A percentile compares a stretch with the other conserved stretches of the same genome.
Evolutionary conservation across 1,140 invertebrate species (phyloP).

Genomic region (Medauroidea extradentata): DNA sequence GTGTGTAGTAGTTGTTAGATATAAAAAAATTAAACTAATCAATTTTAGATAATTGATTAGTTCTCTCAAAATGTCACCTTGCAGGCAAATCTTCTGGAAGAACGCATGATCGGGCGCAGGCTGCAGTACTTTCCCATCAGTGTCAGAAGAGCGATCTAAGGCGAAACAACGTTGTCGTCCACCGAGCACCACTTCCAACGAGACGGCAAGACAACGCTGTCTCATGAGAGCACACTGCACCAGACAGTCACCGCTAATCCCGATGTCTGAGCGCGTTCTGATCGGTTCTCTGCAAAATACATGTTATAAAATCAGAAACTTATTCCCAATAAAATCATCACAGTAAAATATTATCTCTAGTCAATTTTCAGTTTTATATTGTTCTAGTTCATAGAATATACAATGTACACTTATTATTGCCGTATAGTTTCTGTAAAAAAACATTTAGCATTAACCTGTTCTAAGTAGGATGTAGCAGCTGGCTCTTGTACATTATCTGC

Average conservation of each 20-base stretch:
- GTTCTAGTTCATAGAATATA: too few species aligned
- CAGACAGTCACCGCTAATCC: conserved; percentile 45
- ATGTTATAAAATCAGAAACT: too few species aligned
- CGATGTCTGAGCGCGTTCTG: conserved; percentile 37
- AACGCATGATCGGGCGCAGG: conserved; percentile 42
- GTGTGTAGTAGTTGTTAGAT: too few species aligned
- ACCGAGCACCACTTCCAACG: conserved; percentile 40
- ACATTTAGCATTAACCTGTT: too few species aligned
- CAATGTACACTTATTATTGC: too few species aligned
- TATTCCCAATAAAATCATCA: too few species aligned
- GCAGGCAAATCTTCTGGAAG: conserved; percentile 50
- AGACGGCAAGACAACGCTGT: conserved; percentile 43
- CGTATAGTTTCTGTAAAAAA: too few species aligned
- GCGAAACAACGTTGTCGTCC: conserved; percentile 43
- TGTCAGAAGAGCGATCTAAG: conserved; percentile 40
- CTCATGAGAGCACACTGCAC: conserved; percentile 43
- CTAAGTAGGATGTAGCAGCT: too few species aligned
- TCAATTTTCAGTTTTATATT: too few species aligned
- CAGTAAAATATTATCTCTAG: too few species aligned
- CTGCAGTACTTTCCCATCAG: conserved; percentile 36
- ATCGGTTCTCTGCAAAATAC: conserved; percentile 32
- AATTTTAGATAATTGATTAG: neutral
- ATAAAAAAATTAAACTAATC: too few species aligned
- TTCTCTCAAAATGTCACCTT: conserved; percentile 27
- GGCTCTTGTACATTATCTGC: too few species aligned